Conservation (phyloP, 1,140 invertebrate genomes). For the Zelostemma sp. region DNA sequence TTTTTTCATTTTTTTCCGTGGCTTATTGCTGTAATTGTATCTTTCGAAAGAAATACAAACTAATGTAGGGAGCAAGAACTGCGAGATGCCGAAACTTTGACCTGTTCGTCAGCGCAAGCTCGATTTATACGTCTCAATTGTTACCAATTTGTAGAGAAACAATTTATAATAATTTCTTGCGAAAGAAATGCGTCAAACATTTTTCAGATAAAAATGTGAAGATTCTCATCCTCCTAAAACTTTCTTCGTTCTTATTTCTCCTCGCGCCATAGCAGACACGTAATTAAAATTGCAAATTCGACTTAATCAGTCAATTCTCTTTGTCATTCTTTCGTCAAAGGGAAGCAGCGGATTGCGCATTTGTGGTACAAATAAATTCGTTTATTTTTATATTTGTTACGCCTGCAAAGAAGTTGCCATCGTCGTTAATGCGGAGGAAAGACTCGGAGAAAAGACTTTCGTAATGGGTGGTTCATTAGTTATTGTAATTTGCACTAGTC, state of each 20-base stretch:
- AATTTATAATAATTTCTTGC: too few relatives aligned
- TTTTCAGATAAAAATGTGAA: too few relatives aligned
- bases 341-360: conserved; percentile 52
- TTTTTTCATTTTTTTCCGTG: conserved; percentile 26
- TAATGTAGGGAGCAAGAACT: conserved; percentile 22
- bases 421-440: background rate
- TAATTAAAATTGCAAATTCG: conserved; percentile 67
- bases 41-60: conserved; percentile 21
- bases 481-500: conserved; percentile 64
- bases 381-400: conserved; percentile 66
- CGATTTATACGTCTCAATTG: too few relatives aligned
- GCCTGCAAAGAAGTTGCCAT: conserved; percentile 48
- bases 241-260: conserved; percentile 19
- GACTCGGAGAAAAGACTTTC: conserved; percentile 55
- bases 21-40: conserved; percentile 42
- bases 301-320: conserved; percentile 62
- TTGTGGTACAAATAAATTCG: conserved; percentile 65
- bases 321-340: conserved; percentile 52
- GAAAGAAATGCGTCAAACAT: too few relatives aligned
- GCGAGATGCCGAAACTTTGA: too few relatives aligned
- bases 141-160: too few relatives aligned
- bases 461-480: conserved; percentile 63
- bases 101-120: too few relatives aligned
- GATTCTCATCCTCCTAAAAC: conserved; percentile 41
- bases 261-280: conserved; percentile 36